phyloP scores from a whole-genome alignment of 2,797 vertebrate genomes.

The Nyctalus aviator region DNA sequence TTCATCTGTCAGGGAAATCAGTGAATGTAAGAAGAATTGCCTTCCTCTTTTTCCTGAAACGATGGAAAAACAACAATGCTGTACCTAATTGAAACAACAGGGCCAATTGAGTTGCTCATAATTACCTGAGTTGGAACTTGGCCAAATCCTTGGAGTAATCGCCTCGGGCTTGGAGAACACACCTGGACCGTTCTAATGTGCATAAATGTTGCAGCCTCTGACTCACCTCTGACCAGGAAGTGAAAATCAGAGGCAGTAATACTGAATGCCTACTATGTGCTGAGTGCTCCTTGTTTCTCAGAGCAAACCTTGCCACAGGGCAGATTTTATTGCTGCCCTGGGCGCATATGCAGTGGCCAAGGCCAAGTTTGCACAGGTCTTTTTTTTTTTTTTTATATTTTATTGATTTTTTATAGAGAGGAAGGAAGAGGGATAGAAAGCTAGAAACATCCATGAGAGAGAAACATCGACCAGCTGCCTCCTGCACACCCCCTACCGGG shows the following conservation, averaged over 20 bases:
- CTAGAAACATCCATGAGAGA: too few species aligned
- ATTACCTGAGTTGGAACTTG: slow-evolving; percentile 57
- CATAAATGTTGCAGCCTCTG: not conserved
- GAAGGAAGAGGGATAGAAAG: too few species aligned
- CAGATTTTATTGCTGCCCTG: not conserved
- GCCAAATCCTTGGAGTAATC: not conserved
- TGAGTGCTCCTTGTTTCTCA: not conserved
- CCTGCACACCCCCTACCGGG: too few species aligned
- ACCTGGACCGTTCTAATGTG: not conserved
- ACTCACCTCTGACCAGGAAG: not conserved
- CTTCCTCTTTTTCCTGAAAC: not conserved
- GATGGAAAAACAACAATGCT: not conserved
- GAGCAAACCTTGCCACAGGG: not conserved
- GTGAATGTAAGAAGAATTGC: not conserved
- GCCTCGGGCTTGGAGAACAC: not conserved
- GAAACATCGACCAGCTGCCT: too few species aligned
- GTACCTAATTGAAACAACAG: slow-evolving; percentile 53
- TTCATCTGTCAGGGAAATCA: not conserved
- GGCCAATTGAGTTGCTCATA: slow-evolving; percentile 47
- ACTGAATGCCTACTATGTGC: not conserved
- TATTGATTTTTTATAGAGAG: too few species aligned
- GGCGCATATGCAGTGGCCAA: too few species aligned
- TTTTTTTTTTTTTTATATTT: too few species aligned
- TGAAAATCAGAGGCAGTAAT: not conserved
- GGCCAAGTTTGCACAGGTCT: not conserved